Percentiles rank a stretch among this genome's conserved stretches.
Conservation (phyloP, 1,140 invertebrate species). For the Ruditapes philippinarum region DNA sequence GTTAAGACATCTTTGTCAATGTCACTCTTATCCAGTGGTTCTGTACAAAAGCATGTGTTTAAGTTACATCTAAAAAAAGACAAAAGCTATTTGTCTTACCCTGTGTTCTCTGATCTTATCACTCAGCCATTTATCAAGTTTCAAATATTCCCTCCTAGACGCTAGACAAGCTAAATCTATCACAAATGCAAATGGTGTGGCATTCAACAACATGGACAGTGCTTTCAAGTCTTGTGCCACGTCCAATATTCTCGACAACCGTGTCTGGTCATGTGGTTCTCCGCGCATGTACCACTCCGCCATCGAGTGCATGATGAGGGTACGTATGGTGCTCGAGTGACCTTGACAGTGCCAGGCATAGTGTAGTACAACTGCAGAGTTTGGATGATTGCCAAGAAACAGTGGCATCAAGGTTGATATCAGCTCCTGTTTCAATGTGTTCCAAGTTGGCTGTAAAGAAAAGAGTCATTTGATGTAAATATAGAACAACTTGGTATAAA, state of each 20-base stretch:
- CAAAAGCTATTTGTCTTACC: conserved; percentile 87
- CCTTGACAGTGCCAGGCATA: conserved; percentile 94
- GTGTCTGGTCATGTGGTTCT: conserved; percentile 93
- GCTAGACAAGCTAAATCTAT: conserved; percentile 99
- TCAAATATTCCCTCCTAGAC: conserved; percentile 98
- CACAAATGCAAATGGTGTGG: conserved; percentile 97
- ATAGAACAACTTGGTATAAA: too few relatives aligned
- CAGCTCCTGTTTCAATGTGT: conserved; percentile 91
- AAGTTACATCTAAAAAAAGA: too few relatives aligned
- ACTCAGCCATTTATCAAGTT: conserved; percentile 99
- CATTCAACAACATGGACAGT: conserved; percentile 96
- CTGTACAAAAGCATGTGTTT: too few relatives aligned
- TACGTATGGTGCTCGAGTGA: conserved; percentile 88
- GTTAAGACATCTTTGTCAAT: too few relatives aligned
- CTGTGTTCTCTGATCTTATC: conserved; percentile 99
- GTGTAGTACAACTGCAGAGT: conserved; percentile 95
- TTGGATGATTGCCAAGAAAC: conserved; percentile 97
- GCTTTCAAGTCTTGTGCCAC: conserved; percentile 98
- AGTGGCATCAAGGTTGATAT: conserved; percentile 95
- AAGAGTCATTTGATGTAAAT: too few relatives aligned
- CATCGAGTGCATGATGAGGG: conserved; percentile 98
- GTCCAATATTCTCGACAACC: conserved; percentile 97
- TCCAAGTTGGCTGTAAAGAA: conserved; percentile 85
- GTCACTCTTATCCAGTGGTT: too few relatives aligned
- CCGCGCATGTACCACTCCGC: conserved; percentile 97